phyloP scores from a whole-genome alignment of 2,888 invertebrate species.

The Ornithoptera alexandrae region DNA sequence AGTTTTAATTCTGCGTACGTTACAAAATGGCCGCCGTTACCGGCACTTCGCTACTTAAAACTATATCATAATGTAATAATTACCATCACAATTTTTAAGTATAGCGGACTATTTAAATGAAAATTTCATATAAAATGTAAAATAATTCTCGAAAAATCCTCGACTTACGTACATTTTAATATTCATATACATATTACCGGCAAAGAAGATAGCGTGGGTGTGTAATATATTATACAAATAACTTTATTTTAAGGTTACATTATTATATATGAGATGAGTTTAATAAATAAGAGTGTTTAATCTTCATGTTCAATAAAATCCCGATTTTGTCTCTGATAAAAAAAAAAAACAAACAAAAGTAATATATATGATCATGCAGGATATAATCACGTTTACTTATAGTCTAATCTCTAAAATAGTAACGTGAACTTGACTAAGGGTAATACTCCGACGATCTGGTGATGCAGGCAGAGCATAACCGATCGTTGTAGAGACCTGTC shows the following conservation, averaged over 20 bases:
- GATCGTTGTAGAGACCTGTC: too few relatives aligned
- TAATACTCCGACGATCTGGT: too few relatives aligned
- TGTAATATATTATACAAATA: not conserved
- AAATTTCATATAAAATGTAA: conserved; percentile 3
- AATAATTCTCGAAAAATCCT: conserved; percentile 28
- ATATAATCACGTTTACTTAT: too few relatives aligned
- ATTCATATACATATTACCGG: not conserved
- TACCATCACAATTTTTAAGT: conserved; percentile 59
- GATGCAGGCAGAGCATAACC: too few relatives aligned
- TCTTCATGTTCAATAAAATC: not conserved
- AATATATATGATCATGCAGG: too few relatives aligned
- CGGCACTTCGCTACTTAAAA: conserved; percentile 44
- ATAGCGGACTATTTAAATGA: conserved; percentile 42
- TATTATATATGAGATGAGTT: not conserved
- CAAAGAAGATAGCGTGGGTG: not conserved
- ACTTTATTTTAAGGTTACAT: not conserved
- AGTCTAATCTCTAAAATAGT: too few relatives aligned
- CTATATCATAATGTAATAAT: conserved; percentile 40
- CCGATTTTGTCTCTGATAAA: too few relatives aligned
- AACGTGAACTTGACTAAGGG: too few relatives aligned
- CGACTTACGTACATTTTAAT: conserved; percentile 16
- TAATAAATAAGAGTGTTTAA: not conserved
- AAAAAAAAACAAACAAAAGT: too few relatives aligned
- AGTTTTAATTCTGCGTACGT: conserved; percentile 30
- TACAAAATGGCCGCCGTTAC: conserved; percentile 44